These are phyloP conservation scores for Tetraodon nigroviridis DNA, from an alignment of 2,113 vertebrate species.

Conservation along the genomic window DNA sequence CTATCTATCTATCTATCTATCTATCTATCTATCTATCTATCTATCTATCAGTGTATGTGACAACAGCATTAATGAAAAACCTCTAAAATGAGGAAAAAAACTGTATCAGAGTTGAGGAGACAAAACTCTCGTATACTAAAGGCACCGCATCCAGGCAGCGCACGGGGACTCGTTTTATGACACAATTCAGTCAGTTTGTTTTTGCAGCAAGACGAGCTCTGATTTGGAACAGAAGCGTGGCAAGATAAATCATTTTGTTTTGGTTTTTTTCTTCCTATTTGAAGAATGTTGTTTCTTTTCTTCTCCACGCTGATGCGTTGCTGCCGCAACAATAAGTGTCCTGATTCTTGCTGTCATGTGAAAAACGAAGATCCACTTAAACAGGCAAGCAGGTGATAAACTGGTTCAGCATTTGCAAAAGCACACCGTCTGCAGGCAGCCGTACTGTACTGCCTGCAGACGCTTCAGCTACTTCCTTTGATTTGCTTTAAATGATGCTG, in stretches of 20 bases:
- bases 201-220: constrained; percentile 49
- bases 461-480: constrained; percentile 29
- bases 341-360: constrained; percentile 39
- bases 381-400: constrained; percentile 21
- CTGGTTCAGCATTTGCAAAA: constrained; percentile 13
- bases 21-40: too few species aligned
- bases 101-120: constrained; percentile 24
- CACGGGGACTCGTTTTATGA: constrained; percentile 41
- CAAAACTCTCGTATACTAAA: constrained; percentile 18
- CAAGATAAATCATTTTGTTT: constrained; percentile 56
- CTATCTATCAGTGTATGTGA: constrained; percentile 30
- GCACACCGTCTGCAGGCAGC: constrained; percentile 38
- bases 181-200: constrained; percentile 65
- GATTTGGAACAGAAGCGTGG: constrained; percentile 50
- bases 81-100: constrained; percentile 36
- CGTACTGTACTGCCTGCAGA: constrained; percentile 17
- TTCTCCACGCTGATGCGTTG: constrained; percentile 43
- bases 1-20: too few species aligned
- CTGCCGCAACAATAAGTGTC: constrained; percentile 38
- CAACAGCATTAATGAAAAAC: constrained; percentile 56
- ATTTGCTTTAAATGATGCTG: constrained; percentile 29
- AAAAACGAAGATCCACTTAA: constrained; percentile 28
- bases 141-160: constrained; percentile 14
- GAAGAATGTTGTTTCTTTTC: constrained; percentile 5
- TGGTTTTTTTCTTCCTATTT: constrained; percentile 37